Evolutionary conservation across 2,113 vertebrate genomes (phyloP).

Genomic region (Ancistrus triradiatus): DNA sequence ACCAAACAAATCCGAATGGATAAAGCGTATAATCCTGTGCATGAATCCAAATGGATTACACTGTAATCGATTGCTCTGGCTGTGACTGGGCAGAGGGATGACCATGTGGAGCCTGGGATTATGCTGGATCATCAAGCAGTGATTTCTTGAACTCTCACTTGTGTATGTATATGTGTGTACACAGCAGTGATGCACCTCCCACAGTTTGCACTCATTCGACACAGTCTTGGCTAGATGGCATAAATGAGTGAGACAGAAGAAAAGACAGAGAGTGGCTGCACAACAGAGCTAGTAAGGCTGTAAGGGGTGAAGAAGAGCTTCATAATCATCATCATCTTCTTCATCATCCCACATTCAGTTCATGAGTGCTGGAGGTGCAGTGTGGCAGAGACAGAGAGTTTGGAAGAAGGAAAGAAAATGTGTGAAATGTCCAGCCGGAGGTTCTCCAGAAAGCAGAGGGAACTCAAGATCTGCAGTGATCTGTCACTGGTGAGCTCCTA

Average conservation of each 20-base stretch:
- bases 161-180: slow-evolving; percentile 26
- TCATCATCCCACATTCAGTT: slow-evolving; percentile 20
- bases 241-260: slow-evolving; percentile 15
- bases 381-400: slow-evolving; percentile 21
- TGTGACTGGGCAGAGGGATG: slow-evolving; percentile 8
- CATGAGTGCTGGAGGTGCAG: slow-evolving; percentile 28
- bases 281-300: slow-evolving; percentile 39
- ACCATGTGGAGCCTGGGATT: slow-evolving; percentile 21
- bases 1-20: slow-evolving; percentile 38
- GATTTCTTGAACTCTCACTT: slow-evolving; percentile 36
- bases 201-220: slow-evolving; percentile 52
- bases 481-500: slow-evolving; percentile 39
- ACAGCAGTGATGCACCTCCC: slow-evolving; percentile 58
- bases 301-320: slow-evolving; percentile 20
- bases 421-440: no score
- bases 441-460: slow-evolving; percentile 34
- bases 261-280: slow-evolving; percentile 42
- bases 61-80: slow-evolving; percentile 30
- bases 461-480: slow-evolving; percentile 42
- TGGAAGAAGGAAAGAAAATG: background rate
- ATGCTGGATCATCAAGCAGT: slow-evolving; percentile 22
- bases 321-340: slow-evolving; percentile 20
- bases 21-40: slow-evolving; percentile 23
- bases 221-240: slow-evolving; percentile 6
- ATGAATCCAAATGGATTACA: slow-evolving; percentile 29